Conservation (phyloP, 92 coral and sea anemone species). For the Blastomussa wellsi region DNA sequence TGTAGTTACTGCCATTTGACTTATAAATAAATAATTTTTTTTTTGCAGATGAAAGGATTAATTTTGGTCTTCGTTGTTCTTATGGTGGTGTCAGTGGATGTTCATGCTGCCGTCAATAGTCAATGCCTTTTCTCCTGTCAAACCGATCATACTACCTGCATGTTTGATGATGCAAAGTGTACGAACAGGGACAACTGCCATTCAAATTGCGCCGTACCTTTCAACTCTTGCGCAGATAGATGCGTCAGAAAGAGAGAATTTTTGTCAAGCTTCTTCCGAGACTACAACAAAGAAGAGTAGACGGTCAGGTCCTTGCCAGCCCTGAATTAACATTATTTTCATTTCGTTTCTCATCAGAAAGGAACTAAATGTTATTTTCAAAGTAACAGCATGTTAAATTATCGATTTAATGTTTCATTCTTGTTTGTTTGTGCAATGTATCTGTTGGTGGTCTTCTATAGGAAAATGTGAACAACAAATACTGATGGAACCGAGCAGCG, state of each 20-base stretch:
- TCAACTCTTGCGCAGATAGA: neutral
- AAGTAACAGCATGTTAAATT: neutral
- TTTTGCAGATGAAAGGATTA: slow-evolving; percentile 24
- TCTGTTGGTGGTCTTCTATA: neutral
- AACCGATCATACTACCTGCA: neutral
- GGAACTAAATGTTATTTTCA: neutral
- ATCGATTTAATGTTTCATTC: neutral
- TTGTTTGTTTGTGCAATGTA: neutral
- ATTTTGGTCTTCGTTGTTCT: neutral
- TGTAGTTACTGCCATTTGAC: neutral
- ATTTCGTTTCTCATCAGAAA: neutral
- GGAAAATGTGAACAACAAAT: neutral
- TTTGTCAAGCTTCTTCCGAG: neutral
- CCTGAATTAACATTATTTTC: neutral
- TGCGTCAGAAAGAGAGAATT: slow-evolving; percentile 1
- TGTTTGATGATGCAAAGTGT: neutral
- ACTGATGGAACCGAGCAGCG: neutral
- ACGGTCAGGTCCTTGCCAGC: neutral
- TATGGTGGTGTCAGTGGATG: neutral
- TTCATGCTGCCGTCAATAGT: too few species aligned
- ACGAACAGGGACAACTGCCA: neutral
- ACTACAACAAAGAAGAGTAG: neutral
- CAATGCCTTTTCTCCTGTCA: neutral
- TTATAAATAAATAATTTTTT: neutral
- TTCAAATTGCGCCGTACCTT: neutral